These are phyloP conservation scores for Thalpophila matura DNA, from an alignment of 2,888 invertebrate species.

Conservation along the genomic window DNA sequence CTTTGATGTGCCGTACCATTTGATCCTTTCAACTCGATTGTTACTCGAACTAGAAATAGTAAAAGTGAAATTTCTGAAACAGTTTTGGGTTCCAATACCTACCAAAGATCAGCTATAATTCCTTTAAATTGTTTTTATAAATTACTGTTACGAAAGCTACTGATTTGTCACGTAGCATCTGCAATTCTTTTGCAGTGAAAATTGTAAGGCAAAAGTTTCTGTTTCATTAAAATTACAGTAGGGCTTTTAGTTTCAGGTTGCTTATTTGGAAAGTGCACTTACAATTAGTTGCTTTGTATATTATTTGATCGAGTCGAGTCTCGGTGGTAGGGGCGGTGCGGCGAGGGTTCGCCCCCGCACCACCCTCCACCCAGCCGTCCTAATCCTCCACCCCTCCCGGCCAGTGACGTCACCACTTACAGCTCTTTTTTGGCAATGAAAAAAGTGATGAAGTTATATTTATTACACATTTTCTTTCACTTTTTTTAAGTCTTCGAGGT, in stretches of 20 bases:
- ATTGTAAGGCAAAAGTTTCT: neutral
- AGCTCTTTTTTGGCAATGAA: slow-evolving; percentile 85
- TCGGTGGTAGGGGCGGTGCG: slow-evolving; percentile 69
- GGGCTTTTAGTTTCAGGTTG: slow-evolving; percentile 28
- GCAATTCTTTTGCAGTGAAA: slow-evolving; percentile 10
- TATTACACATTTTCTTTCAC: slow-evolving; percentile 72
- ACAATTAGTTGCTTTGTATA: slow-evolving; percentile 36
- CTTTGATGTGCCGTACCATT: slow-evolving; percentile 75
- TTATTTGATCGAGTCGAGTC: slow-evolving; percentile 68
- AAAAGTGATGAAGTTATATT: slow-evolving; percentile 81
- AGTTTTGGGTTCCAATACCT: neutral
- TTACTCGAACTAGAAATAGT: slow-evolving; percentile 60
- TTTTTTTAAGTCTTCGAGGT: slow-evolving; percentile 68
- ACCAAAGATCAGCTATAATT: neutral
- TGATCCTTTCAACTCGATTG: slow-evolving; percentile 56
- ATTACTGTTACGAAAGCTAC: neutral
- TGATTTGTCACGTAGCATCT: neutral
- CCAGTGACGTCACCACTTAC: slow-evolving; percentile 88
- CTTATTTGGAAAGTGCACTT: slow-evolving; percentile 45
- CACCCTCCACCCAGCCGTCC: slow-evolving; percentile 73
- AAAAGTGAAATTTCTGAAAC: neutral
- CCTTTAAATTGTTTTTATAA: too few relatives aligned
- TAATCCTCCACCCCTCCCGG: slow-evolving; percentile 85
- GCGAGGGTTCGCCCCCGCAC: slow-evolving; percentile 76
- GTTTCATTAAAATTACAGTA: slow-evolving; percentile 21